Base-by-base conservation (phyloP, 2,888 invertebrate genomes). In the Epinotia ramella region DNA sequence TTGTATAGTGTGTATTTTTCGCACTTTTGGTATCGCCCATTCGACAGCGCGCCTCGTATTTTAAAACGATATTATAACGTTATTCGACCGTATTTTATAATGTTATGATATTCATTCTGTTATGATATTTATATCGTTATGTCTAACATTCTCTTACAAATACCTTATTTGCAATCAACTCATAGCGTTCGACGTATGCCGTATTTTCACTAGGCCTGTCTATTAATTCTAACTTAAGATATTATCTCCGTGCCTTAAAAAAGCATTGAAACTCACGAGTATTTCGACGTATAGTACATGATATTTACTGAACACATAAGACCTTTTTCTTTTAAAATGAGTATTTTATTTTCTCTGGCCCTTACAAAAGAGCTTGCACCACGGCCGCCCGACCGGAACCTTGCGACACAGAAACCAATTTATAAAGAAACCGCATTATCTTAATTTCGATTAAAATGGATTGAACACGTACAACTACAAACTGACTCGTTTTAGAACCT, bases 361-460 rank as follows among this genome's bases (percentile, higher is more conserved):
- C 74, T 74, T 74, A 60, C 74, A 28, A 65, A 65, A 74, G 18
- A 13, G 33, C 49, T 74, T 70, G n/a, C 74, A 65, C 57, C 74
- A 74, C 59, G n/a, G 3, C 6, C 65, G 16, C 49, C 18, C 57
- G 70, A 70, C 69, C 74, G 74, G 64, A 65, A 70, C 70, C 18
- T 70, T 74, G n/a, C 74, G 63, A 73, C 66, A 73, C 20, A 57
- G 24, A 63, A 69, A 65, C 69, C 64, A 64, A 74, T 69, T 64
- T 69, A 33, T 46, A 63, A 62, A 59, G 63, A 56, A 69, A 69
- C 70, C 65, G 40, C 69, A 60, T 74, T 74, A 74, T 74, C 74
- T 74, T 74, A 69, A 74, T 64, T 74, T 65, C 59, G 59, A 74
- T 74, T 74, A 53, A 13, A 68, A 69, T 40, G 63, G 74, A 74